Percentiles rank a stretch among this genome's conserved stretches.
These are phyloP conservation scores for Microplitis manilae DNA, from an alignment of 2,888 invertebrate genomes.

Conservation along the genomic window DNA sequence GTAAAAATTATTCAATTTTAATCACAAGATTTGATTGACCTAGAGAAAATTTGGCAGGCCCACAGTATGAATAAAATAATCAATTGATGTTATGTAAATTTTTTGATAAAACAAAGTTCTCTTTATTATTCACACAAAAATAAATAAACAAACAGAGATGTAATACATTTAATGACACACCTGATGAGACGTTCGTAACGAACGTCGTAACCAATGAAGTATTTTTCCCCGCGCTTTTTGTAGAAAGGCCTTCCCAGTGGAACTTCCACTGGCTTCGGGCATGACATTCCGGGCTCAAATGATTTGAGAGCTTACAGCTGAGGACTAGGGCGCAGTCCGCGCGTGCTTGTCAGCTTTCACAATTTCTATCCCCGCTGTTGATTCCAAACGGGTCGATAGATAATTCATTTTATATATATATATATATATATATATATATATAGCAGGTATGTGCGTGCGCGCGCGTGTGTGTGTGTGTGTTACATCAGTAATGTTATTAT, in stretches of 20 bases:
- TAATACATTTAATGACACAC: conserved; percentile 47
- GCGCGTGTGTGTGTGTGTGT: neutral
- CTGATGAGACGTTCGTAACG: conserved; percentile 60
- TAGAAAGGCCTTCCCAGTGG: conserved; percentile 69
- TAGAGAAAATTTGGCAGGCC: neutral
- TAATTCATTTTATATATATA: conserved; percentile 43
- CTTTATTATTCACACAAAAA: neutral
- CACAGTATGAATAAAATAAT: neutral
- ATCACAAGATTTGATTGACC: neutral
- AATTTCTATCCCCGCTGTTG: neutral
- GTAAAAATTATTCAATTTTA: neutral
- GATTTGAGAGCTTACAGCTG: conserved; percentile 51
- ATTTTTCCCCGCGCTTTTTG: conserved; percentile 72
- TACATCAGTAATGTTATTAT: neutral
- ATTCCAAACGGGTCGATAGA: conserved; percentile 61
- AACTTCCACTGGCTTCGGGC: conserved; percentile 65
- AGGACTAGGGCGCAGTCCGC: conserved; percentile 37
- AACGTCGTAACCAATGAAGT: conserved; percentile 70
- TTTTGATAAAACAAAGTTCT: neutral
- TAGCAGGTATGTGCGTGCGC: too few relatives aligned
- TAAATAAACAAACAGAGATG: neutral
- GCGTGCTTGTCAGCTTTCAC: conserved; percentile 38
- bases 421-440: neutral
- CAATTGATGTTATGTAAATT: neutral
- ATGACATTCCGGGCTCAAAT: conserved; percentile 69